Conservation (phyloP, 2,888 invertebrate genomes). For the Eulithis testata region DNA sequence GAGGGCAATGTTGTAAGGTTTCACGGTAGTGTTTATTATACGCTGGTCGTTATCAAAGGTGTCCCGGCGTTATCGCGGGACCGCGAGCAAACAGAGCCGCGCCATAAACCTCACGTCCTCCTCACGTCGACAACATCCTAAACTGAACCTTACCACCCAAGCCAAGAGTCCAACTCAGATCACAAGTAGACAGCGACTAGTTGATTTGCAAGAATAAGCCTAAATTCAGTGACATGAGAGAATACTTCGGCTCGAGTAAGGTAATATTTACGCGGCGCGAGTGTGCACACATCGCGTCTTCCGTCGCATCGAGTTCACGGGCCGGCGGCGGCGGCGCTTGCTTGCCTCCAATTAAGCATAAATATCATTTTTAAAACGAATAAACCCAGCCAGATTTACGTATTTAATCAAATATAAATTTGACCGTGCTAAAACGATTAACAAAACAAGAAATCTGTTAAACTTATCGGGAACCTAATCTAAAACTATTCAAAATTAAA, state of each 20-base stretch:
- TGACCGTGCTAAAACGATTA: too few species aligned
- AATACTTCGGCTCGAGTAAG: conserved; percentile 4
- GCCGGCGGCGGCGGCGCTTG: conserved; percentile 25
- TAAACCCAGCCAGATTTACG: too few species aligned
- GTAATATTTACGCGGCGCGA: conserved; percentile 24
- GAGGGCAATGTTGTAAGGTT: too few species aligned
- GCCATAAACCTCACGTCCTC: conserved; percentile 27
- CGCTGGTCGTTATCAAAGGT: conserved; percentile 26
- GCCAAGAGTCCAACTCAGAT: conserved; percentile 7
- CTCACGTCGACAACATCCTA: background rate
- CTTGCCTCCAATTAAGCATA: too few species aligned
- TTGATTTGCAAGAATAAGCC: conserved; percentile 14
- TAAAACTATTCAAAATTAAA: too few species aligned
- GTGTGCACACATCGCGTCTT: conserved; percentile 34
- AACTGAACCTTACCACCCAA: conserved; percentile 14
- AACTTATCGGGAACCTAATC: too few species aligned
- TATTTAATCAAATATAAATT: too few species aligned
- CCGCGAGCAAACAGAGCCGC: conserved; percentile 40
- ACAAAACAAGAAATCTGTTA: too few species aligned
- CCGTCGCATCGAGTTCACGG: conserved; percentile 25
- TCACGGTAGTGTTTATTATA: conserved; percentile 18
- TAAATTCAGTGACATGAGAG: conserved; percentile 14
- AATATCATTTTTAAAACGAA: too few species aligned
- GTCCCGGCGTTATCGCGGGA: conserved; percentile 40
- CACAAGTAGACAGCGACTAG: background rate